A percentile compares a stretch with the other conserved stretches of the same genome.
Conservation (phyloP, 2,888 invertebrate genomes). For the Melinaea marsaeus region DNA sequence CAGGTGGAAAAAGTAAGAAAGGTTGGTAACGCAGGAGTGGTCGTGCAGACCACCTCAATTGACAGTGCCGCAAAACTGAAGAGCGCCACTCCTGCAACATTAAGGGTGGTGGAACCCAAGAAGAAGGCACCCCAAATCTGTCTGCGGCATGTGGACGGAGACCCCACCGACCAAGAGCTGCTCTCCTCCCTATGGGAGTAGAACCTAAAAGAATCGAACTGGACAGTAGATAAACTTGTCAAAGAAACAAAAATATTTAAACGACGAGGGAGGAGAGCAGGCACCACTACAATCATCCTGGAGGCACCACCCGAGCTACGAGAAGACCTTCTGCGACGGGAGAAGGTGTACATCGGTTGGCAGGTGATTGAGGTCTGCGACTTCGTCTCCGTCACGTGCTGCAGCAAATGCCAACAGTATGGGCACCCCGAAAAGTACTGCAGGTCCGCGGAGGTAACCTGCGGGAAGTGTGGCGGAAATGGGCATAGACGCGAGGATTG, state of each 20-base stretch:
- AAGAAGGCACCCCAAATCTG: no score
- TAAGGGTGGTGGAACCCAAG: no score
- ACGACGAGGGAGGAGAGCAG: no score
- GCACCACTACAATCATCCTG: no score
- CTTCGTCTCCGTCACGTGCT: conserved; percentile 27
- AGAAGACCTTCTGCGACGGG: background rate
- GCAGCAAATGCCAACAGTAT: conserved; percentile 39
- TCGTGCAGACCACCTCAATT: conserved; percentile 18
- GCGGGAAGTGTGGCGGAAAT: background rate
- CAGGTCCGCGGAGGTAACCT: conserved; percentile 23
- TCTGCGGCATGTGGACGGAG: no score
- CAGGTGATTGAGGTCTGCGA: conserved; percentile 20
- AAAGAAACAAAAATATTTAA: no score
- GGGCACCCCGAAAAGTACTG: conserved; percentile 41
- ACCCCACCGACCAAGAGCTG: no score
- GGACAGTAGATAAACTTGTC: no score
- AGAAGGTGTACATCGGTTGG: conserved; percentile 28
- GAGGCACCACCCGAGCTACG: background rate
- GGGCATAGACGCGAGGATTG: no score
- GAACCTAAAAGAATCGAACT: no score
- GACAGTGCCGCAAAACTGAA: conserved; percentile 14
- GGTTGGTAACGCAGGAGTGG: conserved; percentile 24
- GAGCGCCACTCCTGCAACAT: conserved; percentile 7
- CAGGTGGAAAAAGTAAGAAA: conserved; percentile 11
- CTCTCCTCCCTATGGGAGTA: no score